Evolutionary conservation across 2,888 invertebrate genomes (phyloP).

Genomic region (Scaptomyza flava): DNA sequence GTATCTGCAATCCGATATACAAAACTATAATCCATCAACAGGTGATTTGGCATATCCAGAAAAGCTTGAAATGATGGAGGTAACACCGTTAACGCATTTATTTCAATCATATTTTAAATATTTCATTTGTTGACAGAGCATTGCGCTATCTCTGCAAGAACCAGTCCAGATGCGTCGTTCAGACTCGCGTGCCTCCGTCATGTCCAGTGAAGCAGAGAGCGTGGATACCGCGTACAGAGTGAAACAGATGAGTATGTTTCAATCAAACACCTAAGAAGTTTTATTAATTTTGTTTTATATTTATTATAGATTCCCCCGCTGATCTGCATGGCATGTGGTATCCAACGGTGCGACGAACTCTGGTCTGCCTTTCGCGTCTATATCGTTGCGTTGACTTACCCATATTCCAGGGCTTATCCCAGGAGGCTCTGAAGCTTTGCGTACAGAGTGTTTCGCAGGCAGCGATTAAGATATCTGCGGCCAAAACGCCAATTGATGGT

Average conservation of each 20-base stretch:
- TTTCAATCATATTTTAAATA: neutral
- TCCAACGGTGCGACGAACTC: constrained; percentile 96
- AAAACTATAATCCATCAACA: constrained; percentile 93
- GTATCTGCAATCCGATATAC: constrained; percentile 96
- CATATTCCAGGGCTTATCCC: constrained; percentile 98
- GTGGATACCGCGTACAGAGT: constrained; percentile 84
- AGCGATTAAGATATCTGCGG: constrained; percentile 90
- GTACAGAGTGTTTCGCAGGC: constrained; percentile 95
- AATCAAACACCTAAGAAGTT: constrained; percentile 2
- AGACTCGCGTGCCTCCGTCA: constrained; percentile 89
- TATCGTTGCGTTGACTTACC: constrained; percentile 95
- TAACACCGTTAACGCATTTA: constrained; percentile 54
- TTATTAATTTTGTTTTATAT: neutral
- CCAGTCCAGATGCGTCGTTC: constrained; percentile 86
- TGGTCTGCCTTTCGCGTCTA: constrained; percentile 96
- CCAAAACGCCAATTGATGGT: constrained; percentile 94
- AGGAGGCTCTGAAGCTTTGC: constrained; percentile 96
- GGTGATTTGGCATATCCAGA: constrained; percentile 99
- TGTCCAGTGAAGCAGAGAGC: constrained; percentile 90
- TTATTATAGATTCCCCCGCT: constrained; percentile 90
- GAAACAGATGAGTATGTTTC: constrained; percentile 80
- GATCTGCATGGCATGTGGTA: constrained; percentile 99
- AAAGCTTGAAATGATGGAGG: constrained; percentile 99
- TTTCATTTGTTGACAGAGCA: constrained; percentile 85
- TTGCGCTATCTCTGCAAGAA: constrained; percentile 88